Evolutionary conservation across 2,888 invertebrate species (phyloP).

Genomic region (Drosophila vallismaia): DNA sequence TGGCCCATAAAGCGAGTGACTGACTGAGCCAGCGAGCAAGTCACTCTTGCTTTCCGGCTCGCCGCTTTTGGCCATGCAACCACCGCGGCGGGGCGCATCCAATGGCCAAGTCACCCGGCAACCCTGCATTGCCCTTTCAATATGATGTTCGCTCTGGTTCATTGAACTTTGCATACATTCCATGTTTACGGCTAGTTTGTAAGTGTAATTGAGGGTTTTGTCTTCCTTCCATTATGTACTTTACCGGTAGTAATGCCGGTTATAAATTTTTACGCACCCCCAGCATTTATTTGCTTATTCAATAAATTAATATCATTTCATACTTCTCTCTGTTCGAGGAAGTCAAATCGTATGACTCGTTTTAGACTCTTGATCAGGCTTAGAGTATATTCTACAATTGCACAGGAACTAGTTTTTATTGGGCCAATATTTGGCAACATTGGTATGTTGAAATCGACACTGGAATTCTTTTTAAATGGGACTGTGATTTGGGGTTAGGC

Average conservation of each 20-base stretch:
- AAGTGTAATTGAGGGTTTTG: constrained; percentile 50
- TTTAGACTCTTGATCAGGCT: not conserved
- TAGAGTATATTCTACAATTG: constrained; percentile 16
- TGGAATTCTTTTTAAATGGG: constrained; percentile 13
- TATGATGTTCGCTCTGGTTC: constrained; percentile 47
- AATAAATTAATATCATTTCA: constrained; percentile 3
- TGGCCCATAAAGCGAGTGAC: constrained; percentile 57
- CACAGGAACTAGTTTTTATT: constrained; percentile 37
- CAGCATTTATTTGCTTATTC: not conserved
- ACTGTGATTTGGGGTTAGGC: constrained; percentile 2
- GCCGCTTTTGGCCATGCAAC: constrained; percentile 53
- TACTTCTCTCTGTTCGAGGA: constrained; percentile 15
- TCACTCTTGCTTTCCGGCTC: constrained; percentile 66
- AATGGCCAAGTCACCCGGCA: constrained; percentile 41
- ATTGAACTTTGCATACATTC: constrained; percentile 53
- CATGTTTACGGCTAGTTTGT: not conserved
- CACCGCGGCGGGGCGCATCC: constrained; percentile 4
- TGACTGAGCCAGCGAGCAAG: constrained; percentile 16
- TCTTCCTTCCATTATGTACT: not conserved
- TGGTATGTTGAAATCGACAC: constrained; percentile 15
- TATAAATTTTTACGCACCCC: constrained; percentile 1
- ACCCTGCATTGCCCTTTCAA: constrained; percentile 64
- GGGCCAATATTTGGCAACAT: constrained; percentile 31
- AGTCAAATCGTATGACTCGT: constrained; percentile 7
- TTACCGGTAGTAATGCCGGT: constrained; percentile 9